Conservation (phyloP, 2,888 invertebrate genomes). For the Ornithoptera alexandrae region DNA sequence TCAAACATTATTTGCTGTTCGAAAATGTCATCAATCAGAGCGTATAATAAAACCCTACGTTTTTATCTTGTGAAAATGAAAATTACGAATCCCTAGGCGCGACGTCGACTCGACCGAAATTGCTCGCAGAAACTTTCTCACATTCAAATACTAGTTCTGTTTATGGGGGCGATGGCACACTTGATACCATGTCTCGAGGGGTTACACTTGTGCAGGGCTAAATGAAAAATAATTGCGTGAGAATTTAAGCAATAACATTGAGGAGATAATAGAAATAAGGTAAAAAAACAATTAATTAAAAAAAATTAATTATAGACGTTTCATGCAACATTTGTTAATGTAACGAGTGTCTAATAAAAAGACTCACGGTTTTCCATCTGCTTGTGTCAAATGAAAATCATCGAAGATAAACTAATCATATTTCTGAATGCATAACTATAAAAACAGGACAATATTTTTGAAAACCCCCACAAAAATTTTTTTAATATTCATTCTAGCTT, state of each 20-base stretch:
- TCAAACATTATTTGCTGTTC: conserved; percentile 5
- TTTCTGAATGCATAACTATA: no score
- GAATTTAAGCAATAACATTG: conserved; percentile 28
- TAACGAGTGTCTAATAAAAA: no score
- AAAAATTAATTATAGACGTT: neutral
- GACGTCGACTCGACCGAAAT: conserved; percentile 41
- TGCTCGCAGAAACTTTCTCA: conserved; percentile 60
- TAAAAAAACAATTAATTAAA: neutral
- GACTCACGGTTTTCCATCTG: no score
- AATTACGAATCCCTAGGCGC: conserved; percentile 59
- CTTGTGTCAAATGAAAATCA: no score
- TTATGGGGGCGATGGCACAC: conserved; percentile 51
- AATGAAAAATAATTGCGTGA: conserved; percentile 77
- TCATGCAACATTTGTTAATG: no score
- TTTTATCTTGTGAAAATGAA: conserved; percentile 50
- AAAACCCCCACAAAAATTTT: no score
- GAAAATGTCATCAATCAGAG: conserved; percentile 24
- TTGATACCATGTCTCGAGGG: conserved; percentile 67
- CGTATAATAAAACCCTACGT: conserved; percentile 28
- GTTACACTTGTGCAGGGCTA: conserved; percentile 59
- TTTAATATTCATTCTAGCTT: no score
- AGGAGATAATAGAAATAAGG: conserved; percentile 36
- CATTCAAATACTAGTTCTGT: conserved; percentile 65
- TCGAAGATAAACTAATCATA: no score
- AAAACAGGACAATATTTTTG: no score